These are phyloP conservation scores for Altica lythri DNA, from an alignment of 2,888 invertebrate species.

Conservation along the genomic window DNA sequence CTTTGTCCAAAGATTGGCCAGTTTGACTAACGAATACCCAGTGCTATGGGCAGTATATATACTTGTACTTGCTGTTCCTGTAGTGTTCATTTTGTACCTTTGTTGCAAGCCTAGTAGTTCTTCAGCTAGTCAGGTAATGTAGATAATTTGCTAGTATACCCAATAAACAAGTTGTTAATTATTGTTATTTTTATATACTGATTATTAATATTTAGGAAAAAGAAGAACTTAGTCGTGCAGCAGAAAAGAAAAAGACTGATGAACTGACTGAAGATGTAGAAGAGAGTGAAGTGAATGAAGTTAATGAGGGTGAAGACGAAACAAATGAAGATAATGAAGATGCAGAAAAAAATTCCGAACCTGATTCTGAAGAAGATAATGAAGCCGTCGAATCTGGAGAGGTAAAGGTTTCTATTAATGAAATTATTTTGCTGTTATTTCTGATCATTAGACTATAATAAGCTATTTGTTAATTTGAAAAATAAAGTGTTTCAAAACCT, in stretches of 20 bases:
- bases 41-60: conserved; percentile 90
- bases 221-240: conserved; percentile 58
- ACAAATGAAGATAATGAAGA: conserved; percentile 53
- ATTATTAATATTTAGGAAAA: too few relatives aligned
- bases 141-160: not conserved
- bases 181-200: conserved; percentile 9
- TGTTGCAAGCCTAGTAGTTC: conserved; percentile 71
- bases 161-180: conserved; percentile 5
- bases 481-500: too few relatives aligned
- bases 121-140: conserved; percentile 34
- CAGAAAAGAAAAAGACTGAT: conserved; percentile 75
- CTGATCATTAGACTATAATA: too few relatives aligned
- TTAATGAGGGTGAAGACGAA: conserved; percentile 50
- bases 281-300: conserved; percentile 51
- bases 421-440: too few relatives aligned
- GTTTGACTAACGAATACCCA: conserved; percentile 82
- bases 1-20: conserved; percentile 73
- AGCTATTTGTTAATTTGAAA: too few relatives aligned
- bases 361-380: conserved; percentile 48
- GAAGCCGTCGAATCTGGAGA: conserved; percentile 38
- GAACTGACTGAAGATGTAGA: conserved; percentile 67
- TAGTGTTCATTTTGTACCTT: conserved; percentile 79
- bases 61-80: conserved; percentile 75
- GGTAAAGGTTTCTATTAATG: too few relatives aligned
- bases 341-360: conserved; percentile 48